These are phyloP conservation scores for Thysanoteuthis rhombus DNA, from an alignment of 2,888 invertebrate species.

Conservation along the genomic window DNA sequence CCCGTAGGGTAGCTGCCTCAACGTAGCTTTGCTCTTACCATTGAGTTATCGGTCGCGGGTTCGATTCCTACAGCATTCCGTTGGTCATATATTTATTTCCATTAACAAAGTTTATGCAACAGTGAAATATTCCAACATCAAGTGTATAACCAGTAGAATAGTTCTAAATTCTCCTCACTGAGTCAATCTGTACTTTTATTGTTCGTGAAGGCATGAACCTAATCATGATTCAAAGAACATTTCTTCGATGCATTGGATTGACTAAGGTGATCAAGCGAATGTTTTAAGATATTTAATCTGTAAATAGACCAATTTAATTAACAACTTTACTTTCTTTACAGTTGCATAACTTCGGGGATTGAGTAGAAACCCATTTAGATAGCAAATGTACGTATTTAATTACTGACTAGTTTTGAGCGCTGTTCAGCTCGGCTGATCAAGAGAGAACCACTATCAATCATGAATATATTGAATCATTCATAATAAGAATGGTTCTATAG, in stretches of 20 bases:
- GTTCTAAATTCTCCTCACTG: too few species aligned
- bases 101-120: too few species aligned
- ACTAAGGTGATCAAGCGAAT: background rate
- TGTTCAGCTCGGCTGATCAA: background rate
- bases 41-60: too few species aligned
- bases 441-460: background rate
- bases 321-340: background rate
- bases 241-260: background rate
- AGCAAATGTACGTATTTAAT: background rate
- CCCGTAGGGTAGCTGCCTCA: too few species aligned
- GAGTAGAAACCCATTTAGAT: background rate
- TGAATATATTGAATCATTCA: background rate
- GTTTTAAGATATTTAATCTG: background rate
- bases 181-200: too few species aligned
- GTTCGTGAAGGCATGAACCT: too few species aligned
- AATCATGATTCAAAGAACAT: background rate
- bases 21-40: too few species aligned
- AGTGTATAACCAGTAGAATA: too few species aligned
- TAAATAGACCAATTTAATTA: background rate
- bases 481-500: slow-evolving; percentile 1
- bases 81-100: too few species aligned
- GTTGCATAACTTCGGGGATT: background rate
- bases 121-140: too few species aligned
- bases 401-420: background rate
- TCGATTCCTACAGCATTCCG: too few species aligned